These are phyloP conservation scores for Polyommatus iphigenia DNA, from an alignment of 2,888 invertebrate species.

Conservation along the genomic window DNA sequence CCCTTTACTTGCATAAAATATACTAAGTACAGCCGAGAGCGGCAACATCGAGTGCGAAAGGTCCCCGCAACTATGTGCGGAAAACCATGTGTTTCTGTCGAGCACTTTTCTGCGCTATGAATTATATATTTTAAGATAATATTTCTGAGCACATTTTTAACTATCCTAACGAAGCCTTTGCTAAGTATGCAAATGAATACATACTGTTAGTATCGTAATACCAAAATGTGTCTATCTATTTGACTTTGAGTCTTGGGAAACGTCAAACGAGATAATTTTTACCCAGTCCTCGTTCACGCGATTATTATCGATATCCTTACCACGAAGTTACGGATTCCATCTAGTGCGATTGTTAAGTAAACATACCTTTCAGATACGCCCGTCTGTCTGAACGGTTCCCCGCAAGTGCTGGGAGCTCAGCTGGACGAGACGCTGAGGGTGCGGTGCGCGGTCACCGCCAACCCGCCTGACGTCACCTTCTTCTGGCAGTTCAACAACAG, in stretches of 20 bases:
- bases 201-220: too few species aligned
- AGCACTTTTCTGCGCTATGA: background rate
- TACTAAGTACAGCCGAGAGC: background rate
- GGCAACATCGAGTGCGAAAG: background rate
- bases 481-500: slow-evolving; percentile 95
- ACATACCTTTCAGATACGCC: slow-evolving; percentile 85
- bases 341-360: background rate
- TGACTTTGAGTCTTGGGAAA: too few species aligned
- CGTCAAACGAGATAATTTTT: too few species aligned
- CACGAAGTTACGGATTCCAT: too few species aligned
- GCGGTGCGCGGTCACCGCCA: slow-evolving; percentile 92
- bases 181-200: background rate
- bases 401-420: slow-evolving; percentile 91
- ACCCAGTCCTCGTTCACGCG: too few species aligned
- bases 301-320: too few species aligned
- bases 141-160: background rate
- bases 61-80: background rate
- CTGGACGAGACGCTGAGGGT: slow-evolving; percentile 90
- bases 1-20: slow-evolving; percentile 19
- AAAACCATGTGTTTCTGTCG: background rate
- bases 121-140: background rate
- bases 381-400: slow-evolving; percentile 86
- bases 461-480: slow-evolving; percentile 91
- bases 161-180: background rate
- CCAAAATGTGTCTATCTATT: too few species aligned